These are phyloP conservation scores for Periplaneta americana DNA, from an alignment of 1,140 invertebrate species.

Conservation along the genomic window DNA sequence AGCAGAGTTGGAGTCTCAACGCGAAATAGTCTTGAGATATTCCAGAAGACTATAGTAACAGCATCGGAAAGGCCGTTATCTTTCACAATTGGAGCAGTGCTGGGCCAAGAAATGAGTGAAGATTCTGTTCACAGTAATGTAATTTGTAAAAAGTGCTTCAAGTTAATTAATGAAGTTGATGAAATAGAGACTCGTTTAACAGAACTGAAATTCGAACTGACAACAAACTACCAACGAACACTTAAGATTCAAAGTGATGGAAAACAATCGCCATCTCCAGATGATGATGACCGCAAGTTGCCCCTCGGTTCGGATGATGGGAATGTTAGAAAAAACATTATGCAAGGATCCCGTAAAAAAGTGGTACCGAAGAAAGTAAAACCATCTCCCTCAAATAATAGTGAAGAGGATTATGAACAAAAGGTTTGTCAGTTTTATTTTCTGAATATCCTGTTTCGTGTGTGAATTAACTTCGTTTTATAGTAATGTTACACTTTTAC, in stretches of 20 bases:
- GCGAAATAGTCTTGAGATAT: constrained; percentile 17
- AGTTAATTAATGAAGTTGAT: constrained; percentile 53
- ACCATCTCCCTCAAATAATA: neutral
- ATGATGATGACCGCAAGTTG: constrained; percentile 14
- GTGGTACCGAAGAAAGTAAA: constrained; percentile 2
- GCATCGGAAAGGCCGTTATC: constrained; percentile 40
- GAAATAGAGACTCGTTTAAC: constrained; percentile 46
- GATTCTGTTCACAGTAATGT: constrained; percentile 44
- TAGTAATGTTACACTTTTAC: no score
- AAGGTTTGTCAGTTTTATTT: constrained; percentile 2
- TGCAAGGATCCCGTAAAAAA: constrained; percentile 8
- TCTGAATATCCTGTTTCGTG: neutral
- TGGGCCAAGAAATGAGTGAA: constrained; percentile 42
- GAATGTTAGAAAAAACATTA: constrained; percentile 3
- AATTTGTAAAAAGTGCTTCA: constrained; percentile 59
- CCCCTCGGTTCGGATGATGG: constrained; percentile 6
- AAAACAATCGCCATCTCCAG: neutral
- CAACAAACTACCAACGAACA: constrained; percentile 39
- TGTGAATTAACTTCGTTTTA: no score
- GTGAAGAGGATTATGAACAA: constrained; percentile 16
- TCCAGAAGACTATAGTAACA: constrained; percentile 21
- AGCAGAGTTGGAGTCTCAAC: constrained; percentile 17
- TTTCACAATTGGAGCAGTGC: constrained; percentile 41
- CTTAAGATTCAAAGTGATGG: constrained; percentile 23
- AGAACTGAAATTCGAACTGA: constrained; percentile 42